Conservation (phyloP, 1,140 invertebrate species). For the Brachionus sp. region DNA sequence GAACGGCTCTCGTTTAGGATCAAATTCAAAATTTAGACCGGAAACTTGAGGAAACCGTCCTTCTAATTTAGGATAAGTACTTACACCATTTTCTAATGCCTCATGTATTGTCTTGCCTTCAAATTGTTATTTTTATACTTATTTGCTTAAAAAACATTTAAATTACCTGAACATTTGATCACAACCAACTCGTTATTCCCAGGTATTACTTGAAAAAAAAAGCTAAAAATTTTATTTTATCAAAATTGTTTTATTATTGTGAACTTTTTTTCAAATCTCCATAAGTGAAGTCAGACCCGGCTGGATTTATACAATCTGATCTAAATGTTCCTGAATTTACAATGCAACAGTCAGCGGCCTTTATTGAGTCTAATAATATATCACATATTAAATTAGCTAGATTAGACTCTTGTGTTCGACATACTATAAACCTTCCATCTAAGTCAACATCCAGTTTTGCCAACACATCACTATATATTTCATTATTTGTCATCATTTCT, state of each 20-base stretch:
- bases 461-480: constrained; percentile 67
- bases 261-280: constrained; percentile 38
- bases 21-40: constrained; percentile 77
- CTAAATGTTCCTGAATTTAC: constrained; percentile 81
- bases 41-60: constrained; percentile 73
- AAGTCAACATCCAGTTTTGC: constrained; percentile 76
- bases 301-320: constrained; percentile 69
- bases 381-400: constrained; percentile 75
- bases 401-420: constrained; percentile 78
- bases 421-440: constrained; percentile 74
- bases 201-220: constrained; percentile 69
- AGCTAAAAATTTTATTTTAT: not conserved
- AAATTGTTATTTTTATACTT: constrained; percentile 47
- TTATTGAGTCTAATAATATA: constrained; percentile 75
- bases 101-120: constrained; percentile 66
- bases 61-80: constrained; percentile 73
- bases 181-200: constrained; percentile 77
- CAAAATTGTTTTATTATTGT: constrained; percentile 46
- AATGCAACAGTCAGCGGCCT: constrained; percentile 72
- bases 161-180: constrained; percentile 54
- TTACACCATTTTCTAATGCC: constrained; percentile 75
- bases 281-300: not conserved
- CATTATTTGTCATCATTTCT: constrained; percentile 61
- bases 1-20: constrained; percentile 69
- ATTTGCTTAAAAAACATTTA: not conserved